These are phyloP conservation scores for Myotis brandtii DNA, from an alignment of 2,113 vertebrate species.

Conservation along the genomic window DNA sequence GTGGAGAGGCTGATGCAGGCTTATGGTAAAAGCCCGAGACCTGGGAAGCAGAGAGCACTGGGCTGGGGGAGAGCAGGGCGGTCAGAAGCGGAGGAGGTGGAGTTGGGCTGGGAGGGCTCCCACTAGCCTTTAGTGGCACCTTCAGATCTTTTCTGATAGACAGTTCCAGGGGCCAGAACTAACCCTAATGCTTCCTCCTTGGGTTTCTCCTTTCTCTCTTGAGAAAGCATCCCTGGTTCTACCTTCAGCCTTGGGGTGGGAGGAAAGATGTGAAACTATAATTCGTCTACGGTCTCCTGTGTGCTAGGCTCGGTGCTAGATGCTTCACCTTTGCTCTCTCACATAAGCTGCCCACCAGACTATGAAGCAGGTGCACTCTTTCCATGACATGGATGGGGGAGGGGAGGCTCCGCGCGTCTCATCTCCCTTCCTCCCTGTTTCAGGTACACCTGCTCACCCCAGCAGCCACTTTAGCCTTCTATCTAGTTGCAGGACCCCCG, in stretches of 20 bases:
- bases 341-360: neutral
- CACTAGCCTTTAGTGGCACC: neutral
- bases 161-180: neutral
- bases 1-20: accelerated
- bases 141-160: neutral
- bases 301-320: neutral
- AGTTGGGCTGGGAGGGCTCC: neutral
- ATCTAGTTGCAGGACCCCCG: too few species aligned
- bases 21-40: neutral
- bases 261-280: neutral
- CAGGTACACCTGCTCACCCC: neutral
- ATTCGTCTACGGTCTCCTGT: neutral
- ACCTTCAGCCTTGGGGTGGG: neutral
- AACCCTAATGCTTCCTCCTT: neutral
- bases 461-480: neutral
- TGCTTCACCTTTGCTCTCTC: neutral
- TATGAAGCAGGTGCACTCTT: neutral
- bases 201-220: neutral
- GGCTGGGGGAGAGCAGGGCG: accelerated
- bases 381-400: neutral
- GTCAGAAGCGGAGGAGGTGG: neutral
- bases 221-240: neutral
- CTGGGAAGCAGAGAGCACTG: neutral
- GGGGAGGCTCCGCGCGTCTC: neutral
- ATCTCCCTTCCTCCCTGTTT: neutral